A percentile compares a stretch with the other conserved stretches of the same genome.
phyloP scores from a whole-genome alignment of 2,888 invertebrate species.

The Tenthredo mesomela region DNA sequence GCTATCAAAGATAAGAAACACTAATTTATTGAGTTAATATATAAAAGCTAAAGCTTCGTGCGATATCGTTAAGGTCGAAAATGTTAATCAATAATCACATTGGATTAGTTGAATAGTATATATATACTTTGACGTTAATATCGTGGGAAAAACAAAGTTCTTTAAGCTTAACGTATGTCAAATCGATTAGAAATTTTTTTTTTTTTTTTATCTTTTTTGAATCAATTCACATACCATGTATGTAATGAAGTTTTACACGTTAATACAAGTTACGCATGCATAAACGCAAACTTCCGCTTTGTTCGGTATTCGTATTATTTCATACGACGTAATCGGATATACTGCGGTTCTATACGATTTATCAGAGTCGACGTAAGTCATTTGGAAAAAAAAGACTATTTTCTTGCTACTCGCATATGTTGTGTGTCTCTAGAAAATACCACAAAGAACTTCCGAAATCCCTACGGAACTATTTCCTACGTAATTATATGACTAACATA shows the following conservation, averaged over 20 bases:
- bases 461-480: too few relatives aligned
- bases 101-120: neutral
- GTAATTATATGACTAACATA: too few relatives aligned
- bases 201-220: neutral
- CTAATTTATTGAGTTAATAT: neutral
- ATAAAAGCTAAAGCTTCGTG: neutral
- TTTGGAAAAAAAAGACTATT: neutral
- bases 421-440: neutral
- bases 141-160: neutral
- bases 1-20: neutral
- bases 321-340: conserved; percentile 1
- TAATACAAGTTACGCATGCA: neutral
- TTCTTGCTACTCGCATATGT: neutral
- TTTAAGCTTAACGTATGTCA: neutral
- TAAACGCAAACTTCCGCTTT: neutral
- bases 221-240: neutral
- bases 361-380: neutral
- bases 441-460: too few relatives aligned
- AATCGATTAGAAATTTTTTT: neutral
- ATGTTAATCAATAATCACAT: neutral
- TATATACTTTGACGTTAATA: neutral
- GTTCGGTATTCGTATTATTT: neutral
- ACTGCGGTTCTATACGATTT: neutral
- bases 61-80: neutral
- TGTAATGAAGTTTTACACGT: neutral